Percentiles rank a stretch among this genome's conserved stretches.
These are phyloP conservation scores for Andrena hattorfiana DNA, from an alignment of 2,888 invertebrate species.

Conservation along the genomic window DNA sequence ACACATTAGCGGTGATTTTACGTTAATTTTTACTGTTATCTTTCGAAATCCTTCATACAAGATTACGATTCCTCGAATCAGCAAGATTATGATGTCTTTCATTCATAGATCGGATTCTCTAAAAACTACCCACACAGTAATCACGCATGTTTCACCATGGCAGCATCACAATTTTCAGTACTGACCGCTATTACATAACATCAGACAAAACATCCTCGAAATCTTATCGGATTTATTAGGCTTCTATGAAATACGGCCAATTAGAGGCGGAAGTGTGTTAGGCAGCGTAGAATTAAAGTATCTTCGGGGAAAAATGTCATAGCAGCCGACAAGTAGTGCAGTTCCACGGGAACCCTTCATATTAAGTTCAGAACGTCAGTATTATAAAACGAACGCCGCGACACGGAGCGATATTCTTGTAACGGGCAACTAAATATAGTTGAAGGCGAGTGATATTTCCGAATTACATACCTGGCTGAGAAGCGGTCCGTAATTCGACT, in stretches of 20 bases:
- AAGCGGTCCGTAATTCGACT: slow-evolving; percentile 89
- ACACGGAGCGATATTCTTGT: neutral
- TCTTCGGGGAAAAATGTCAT: slow-evolving; percentile 69
- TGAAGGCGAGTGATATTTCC: neutral
- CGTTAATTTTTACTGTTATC: neutral
- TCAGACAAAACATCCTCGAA: slow-evolving; percentile 63
- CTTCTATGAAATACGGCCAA: neutral
- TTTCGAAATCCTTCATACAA: neutral
- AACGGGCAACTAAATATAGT: neutral
- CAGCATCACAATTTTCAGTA: slow-evolving; percentile 73
- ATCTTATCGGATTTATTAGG: slow-evolving; percentile 30
- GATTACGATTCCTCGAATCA: neutral
- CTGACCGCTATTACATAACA: slow-evolving; percentile 79
- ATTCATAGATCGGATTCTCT: slow-evolving; percentile 31
- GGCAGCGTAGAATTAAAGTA: slow-evolving; percentile 7
- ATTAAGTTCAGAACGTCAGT: slow-evolving; percentile 35
- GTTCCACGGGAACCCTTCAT: slow-evolving; percentile 25
- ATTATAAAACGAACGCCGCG: slow-evolving; percentile 14
- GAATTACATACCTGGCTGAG: slow-evolving; percentile 89
- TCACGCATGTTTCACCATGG: slow-evolving; percentile 70
- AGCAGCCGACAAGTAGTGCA: slow-evolving; percentile 80
- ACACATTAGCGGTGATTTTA: neutral
- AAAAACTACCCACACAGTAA: slow-evolving; percentile 14
- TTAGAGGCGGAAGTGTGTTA: neutral
- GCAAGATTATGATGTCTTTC: slow-evolving; percentile 9